These are phyloP conservation scores for Lepus europaeus DNA, from an alignment of 2,113 vertebrate genomes.

Conservation along the genomic window DNA sequence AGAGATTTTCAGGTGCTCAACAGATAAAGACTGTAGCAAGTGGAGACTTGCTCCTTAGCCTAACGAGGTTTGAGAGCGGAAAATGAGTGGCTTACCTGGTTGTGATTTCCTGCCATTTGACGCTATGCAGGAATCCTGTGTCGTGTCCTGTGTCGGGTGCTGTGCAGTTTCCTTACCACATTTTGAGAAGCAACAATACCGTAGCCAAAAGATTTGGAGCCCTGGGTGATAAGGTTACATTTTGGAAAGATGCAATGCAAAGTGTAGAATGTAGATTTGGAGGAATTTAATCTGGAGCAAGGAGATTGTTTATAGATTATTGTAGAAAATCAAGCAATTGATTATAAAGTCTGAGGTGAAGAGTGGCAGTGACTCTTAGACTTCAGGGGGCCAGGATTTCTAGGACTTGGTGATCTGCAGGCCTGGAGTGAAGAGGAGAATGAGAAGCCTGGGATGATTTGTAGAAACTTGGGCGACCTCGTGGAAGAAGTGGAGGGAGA, in stretches of 20 bases:
- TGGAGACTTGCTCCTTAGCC: not conserved
- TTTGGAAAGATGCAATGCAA: slow-evolving; percentile 15
- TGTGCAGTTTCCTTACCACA: not conserved
- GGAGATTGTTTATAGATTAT: not conserved
- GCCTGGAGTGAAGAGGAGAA: not conserved
- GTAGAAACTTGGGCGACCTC: not conserved
- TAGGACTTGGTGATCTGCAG: not conserved
- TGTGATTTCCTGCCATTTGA: not conserved
- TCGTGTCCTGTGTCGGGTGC: not conserved
- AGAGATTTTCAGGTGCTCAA: slow-evolving; percentile 21
- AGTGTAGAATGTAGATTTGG: not conserved
- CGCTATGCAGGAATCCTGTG: not conserved
- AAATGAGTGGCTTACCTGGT: not conserved
- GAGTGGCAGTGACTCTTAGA: not conserved
- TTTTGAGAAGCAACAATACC: not conserved
- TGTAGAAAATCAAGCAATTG: not conserved
- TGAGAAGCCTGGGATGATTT: not conserved
- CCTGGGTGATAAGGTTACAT: not conserved
- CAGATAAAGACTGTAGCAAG: not conserved
- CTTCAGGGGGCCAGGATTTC: not conserved
- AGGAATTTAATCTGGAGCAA: slow-evolving; percentile 15
- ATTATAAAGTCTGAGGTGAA: not conserved
- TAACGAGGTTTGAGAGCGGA: not conserved
- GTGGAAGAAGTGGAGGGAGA: not conserved
- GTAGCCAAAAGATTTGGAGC: not conserved